phyloP scores from a whole-genome alignment of 2,888 invertebrate genomes.

The Hoplodrina ambigua region DNA sequence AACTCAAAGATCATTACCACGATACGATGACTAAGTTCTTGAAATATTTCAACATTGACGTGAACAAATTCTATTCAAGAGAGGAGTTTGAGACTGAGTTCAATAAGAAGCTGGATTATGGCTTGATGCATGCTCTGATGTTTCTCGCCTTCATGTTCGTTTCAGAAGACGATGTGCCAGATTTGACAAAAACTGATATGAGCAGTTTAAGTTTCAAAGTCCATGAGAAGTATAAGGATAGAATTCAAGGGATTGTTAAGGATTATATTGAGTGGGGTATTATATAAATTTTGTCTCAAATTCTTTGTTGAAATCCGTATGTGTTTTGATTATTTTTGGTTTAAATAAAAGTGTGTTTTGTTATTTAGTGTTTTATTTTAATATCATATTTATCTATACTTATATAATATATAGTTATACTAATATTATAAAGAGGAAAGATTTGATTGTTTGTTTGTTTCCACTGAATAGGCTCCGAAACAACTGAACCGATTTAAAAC shows the following conservation, averaged over 20 bases:
- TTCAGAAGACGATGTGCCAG: conserved; percentile 66
- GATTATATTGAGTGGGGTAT: conserved; percentile 58
- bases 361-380: neutral
- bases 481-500: too few species aligned
- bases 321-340: neutral
- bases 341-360: conserved; percentile 18
- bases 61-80: conserved; percentile 67
- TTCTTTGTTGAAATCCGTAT: neutral
- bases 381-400: neutral
- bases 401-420: neutral
- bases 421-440: too few species aligned
- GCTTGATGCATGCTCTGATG: conserved; percentile 64
- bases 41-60: conserved; percentile 69
- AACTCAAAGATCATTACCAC: conserved; percentile 72
- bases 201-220: conserved; percentile 50
- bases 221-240: conserved; percentile 60
- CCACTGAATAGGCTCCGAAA: too few species aligned
- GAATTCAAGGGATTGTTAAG: conserved; percentile 67
- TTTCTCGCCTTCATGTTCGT: conserved; percentile 68
- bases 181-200: conserved; percentile 55
- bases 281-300: conserved; percentile 12
- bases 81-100: conserved; percentile 70
- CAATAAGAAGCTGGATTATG: conserved; percentile 68
- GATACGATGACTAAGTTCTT: conserved; percentile 67
- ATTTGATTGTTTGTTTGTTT: too few species aligned